phyloP scores from a whole-genome alignment of 2,113 vertebrate genomes.

The Sebastes fasciatus region DNA sequence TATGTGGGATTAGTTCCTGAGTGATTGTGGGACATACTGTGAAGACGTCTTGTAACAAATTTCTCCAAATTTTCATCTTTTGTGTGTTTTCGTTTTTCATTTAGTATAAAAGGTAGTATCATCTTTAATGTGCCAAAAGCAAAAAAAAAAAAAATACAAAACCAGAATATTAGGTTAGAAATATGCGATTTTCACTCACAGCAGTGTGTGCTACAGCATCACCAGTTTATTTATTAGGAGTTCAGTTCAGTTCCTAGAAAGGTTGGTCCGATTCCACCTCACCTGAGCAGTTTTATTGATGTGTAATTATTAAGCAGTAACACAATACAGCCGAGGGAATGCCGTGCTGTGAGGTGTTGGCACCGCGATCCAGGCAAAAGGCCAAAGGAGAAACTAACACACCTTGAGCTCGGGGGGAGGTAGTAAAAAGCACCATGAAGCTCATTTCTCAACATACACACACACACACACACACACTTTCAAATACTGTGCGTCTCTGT shows the following conservation, averaged over 20 bases:
- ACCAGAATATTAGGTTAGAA: not conserved
- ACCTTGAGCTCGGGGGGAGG: not conserved
- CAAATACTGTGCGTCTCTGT: not conserved
- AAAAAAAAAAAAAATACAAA: not conserved
- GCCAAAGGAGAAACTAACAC: slow-evolving; percentile 16
- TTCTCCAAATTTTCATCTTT: not conserved
- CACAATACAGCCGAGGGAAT: not conserved
- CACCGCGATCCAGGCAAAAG: slow-evolving; percentile 16
- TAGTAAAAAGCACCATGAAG: slow-evolving; percentile 14
- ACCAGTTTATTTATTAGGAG: not conserved
- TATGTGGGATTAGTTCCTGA: not conserved
- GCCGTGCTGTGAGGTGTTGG: slow-evolving; percentile 27
- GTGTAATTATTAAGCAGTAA: slow-evolving; percentile 35
- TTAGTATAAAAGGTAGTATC: not conserved
- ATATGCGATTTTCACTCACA: not conserved
- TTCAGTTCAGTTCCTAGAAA: slow-evolving; percentile 1
- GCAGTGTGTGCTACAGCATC: not conserved
- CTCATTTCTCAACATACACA: not conserved
- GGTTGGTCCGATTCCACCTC: slow-evolving; percentile 4
- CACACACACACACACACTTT: not conserved
- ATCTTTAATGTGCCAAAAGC: not conserved
- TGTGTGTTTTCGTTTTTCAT: not conserved
- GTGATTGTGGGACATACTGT: not conserved
- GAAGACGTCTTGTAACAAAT: not conserved
- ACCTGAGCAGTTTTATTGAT: slow-evolving; percentile 41